phyloP scores from a whole-genome alignment of 2,888 invertebrate genomes.

The Sphaeridia pumilis region DNA sequence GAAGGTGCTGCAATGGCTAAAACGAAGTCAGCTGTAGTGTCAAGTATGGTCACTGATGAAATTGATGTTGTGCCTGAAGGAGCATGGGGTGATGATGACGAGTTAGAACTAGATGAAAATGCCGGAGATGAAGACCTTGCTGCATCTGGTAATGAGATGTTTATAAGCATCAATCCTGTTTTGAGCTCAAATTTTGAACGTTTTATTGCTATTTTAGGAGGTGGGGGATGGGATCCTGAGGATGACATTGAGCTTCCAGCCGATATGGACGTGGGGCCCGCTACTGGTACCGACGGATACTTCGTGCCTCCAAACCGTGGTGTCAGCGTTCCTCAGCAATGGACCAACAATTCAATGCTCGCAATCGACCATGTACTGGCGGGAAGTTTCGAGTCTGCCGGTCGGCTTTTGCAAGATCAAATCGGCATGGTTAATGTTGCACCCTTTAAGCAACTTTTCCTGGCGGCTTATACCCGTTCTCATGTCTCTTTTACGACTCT shows the following conservation, averaged over 20 bases:
- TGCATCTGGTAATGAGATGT: no score
- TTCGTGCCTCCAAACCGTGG: constrained; percentile 81
- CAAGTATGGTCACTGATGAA: constrained; percentile 48
- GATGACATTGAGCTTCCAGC: constrained; percentile 86
- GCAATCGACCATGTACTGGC: constrained; percentile 84
- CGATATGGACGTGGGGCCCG: constrained; percentile 55
- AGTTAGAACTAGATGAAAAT: constrained; percentile 57
- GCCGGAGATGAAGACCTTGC: no score
- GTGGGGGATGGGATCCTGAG: constrained; percentile 95
- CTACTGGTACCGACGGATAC: constrained; percentile 52
- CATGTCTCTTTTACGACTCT: constrained; percentile 66
- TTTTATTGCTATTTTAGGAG: no score
- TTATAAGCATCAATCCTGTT: no score
- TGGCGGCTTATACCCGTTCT: constrained; percentile 60
- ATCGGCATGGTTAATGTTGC: constrained; percentile 80
- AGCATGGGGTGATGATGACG: constrained; percentile 70
- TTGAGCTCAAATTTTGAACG: no score
- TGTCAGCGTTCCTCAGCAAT: constrained; percentile 52
- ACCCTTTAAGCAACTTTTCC: constrained; percentile 66
- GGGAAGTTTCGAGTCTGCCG: constrained; percentile 87
- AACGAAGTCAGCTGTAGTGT: constrained; percentile 38
- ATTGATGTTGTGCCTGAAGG: constrained; percentile 42
- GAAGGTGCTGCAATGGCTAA: constrained; percentile 50
- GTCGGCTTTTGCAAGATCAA: constrained; percentile 56
- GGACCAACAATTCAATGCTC: constrained; percentile 75